phyloP scores from a whole-genome alignment of 2,797 vertebrate species.

The Schizopygopsis pylzovi region DNA sequence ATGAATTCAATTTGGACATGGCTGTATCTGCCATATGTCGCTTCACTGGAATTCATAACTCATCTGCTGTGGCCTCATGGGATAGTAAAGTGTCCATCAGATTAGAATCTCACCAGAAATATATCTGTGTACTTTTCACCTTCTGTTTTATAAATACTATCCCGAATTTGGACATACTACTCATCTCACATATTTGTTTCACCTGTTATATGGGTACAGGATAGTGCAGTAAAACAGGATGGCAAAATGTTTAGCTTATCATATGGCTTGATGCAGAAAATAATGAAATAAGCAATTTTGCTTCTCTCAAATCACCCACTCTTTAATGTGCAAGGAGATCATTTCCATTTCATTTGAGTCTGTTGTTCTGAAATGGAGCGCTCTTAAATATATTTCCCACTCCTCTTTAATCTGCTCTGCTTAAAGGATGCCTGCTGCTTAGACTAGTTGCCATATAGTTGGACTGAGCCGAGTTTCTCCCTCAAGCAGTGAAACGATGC shows the following conservation, averaged over 20 bases:
- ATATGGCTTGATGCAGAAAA: not conserved
- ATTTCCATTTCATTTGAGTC: slow-evolving; percentile 19
- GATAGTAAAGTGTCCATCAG: not conserved
- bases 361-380: slow-evolving; percentile 30
- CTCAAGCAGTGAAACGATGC: slow-evolving; percentile 26
- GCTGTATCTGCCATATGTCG: no score
- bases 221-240: not conserved
- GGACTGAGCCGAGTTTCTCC: slow-evolving; percentile 10
- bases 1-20: not conserved
- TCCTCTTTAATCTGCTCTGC: slow-evolving; percentile 26
- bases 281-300: not conserved
- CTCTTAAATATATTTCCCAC: slow-evolving; percentile 35
- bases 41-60: not conserved
- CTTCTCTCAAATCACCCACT: slow-evolving; percentile 1
- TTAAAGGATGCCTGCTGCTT: slow-evolving; percentile 42
- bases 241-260: not conserved
- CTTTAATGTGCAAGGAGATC: not conserved
- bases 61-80: not conserved
- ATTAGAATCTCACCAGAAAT: not conserved
- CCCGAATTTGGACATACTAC: not conserved
- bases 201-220: not conserved
- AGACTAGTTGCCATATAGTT: slow-evolving; percentile 11
- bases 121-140: not conserved
- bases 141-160: not conserved
- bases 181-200: not conserved